phyloP scores from a whole-genome alignment of 1,140 invertebrate species.

The Hydropsyche tenuis region DNA sequence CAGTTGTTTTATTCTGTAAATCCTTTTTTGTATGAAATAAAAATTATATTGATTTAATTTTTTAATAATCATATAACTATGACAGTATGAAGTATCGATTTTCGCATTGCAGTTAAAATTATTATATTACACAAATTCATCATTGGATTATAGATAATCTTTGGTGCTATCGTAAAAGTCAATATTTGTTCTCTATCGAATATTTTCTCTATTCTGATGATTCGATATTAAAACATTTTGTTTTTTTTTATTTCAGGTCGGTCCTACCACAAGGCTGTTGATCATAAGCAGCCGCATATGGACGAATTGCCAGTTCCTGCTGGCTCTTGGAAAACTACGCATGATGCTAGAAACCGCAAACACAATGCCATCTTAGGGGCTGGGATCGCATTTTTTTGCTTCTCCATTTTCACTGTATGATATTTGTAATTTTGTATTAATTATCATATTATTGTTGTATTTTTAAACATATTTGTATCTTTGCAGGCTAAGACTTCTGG shows the following conservation, averaged over 20 bases:
- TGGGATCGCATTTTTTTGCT: constrained; percentile 66
- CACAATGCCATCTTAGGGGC: constrained; percentile 71
- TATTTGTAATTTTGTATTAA: constrained; percentile 17
- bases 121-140: too few species aligned
- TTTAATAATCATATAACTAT: too few species aligned
- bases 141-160: too few species aligned
- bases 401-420: constrained; percentile 69
- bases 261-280: constrained; percentile 18
- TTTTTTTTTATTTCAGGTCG: constrained; percentile 6
- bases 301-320: constrained; percentile 76
- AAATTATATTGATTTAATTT: too few species aligned
- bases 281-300: constrained; percentile 62
- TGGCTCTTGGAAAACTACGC: constrained; percentile 74
- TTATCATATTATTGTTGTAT: constrained; percentile 4
- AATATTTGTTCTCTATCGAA: too few species aligned
- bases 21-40: too few species aligned
- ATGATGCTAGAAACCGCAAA: constrained; percentile 69
- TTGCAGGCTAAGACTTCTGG: constrained; percentile 60
- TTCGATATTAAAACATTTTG: too few species aligned
- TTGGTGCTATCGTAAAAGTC: too few species aligned
- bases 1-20: too few species aligned
- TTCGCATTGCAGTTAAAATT: too few species aligned
- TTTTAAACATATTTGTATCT: constrained; percentile 20
- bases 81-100: too few species aligned
- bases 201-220: too few species aligned